Base-by-base conservation (phyloP, 2,797 vertebrate genomes). In the Delichon dasypus region DNA sequence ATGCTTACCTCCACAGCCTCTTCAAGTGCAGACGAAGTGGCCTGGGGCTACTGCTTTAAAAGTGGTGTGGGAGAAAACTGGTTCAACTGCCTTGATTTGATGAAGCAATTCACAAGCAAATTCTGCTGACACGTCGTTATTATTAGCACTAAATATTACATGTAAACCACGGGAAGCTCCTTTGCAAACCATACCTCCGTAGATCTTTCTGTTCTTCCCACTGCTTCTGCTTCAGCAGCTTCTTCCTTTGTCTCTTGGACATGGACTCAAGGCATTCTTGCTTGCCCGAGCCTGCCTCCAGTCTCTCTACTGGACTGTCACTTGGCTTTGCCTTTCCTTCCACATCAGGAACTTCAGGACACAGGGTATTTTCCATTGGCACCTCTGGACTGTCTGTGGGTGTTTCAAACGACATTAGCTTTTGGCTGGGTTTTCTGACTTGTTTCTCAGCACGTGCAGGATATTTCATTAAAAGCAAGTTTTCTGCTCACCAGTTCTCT, bases 131-230 rank as follows among this genome's bases (percentile, higher is more conserved):
- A 11, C 3, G 2, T 30, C 0, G 0, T 36, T 45, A 42, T 26
- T 67, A 38, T 61, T n/a, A 88, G 47, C 20, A 76, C 30, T 61
- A 77, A 54, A 29, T 15, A 72, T n/a, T 30, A 77, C 16, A 65
- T 1, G 15, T 5, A 13, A 64, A 65, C 20, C 40, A 16, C 7
- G 10, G 11, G 68, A 68, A 73, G 20, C 19, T 30, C 25, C 50
- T 62, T 58, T 32, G 38, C 54, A 77, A 96, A 55, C 48, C 98
- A 86, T 97, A 99, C 99, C 98, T 99, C 73, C 99, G 97, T 1
- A 99, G 97, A 30, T 99, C 99, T 89, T 98, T 97, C 85, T 99
- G 98, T 30, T 99, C 99, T 90, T 99, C 99, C 99, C 99, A 99
- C 40, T 99, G 99, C 93, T 98, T 98, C 93, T 99, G 99, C 88